Percentiles rank a stretch among this genome's conserved stretches.
phyloP scores from a whole-genome alignment of 1,140 invertebrate species.

The Drosophila willistoni region DNA sequence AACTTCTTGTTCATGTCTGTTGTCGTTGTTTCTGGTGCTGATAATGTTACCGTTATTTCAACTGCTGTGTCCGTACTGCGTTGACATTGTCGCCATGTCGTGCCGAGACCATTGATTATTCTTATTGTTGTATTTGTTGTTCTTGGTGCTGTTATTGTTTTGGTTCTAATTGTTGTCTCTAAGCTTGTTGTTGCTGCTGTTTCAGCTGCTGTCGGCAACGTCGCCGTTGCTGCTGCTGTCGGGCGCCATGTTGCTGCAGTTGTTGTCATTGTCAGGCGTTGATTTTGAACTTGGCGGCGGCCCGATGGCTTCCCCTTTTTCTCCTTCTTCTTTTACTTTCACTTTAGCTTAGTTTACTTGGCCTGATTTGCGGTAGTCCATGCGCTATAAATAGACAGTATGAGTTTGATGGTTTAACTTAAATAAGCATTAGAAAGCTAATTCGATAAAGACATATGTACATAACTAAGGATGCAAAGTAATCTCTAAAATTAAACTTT shows the following conservation, averaged over 20 bases:
- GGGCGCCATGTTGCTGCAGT: slow-evolving; percentile 58
- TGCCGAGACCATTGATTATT: slow-evolving; percentile 52
- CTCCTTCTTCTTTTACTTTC: slow-evolving; percentile 18
- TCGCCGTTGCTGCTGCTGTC: slow-evolving; percentile 31
- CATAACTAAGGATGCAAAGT: not conserved
- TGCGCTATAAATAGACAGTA: slow-evolving; percentile 14
- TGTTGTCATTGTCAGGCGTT: slow-evolving; percentile 80
- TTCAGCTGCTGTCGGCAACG: slow-evolving; percentile 19
- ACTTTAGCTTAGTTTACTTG: slow-evolving; percentile 27
- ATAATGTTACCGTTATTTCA: slow-evolving; percentile 9
- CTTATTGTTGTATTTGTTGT: slow-evolving; percentile 22
- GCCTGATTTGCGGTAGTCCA: slow-evolving; percentile 23
- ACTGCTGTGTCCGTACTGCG: slow-evolving; percentile 22
- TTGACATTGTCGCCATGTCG: slow-evolving; percentile 53
- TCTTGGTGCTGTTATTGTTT: slow-evolving; percentile 23
- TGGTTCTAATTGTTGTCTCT: slow-evolving; percentile 7
- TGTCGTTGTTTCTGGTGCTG: slow-evolving; percentile 32
- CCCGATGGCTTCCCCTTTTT: slow-evolving; percentile 9
- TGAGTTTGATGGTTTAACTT: not conserved
- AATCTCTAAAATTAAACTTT: too few species aligned
- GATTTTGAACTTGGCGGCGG: slow-evolving; percentile 75
- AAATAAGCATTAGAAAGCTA: not conserved
- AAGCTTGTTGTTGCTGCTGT: slow-evolving; percentile 12
- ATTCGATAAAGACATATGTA: not conserved
- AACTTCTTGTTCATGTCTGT: slow-evolving; percentile 22